These are phyloP conservation scores for Habrosyne pyritoides DNA, from an alignment of 2,888 invertebrate genomes.

Conservation along the genomic window DNA sequence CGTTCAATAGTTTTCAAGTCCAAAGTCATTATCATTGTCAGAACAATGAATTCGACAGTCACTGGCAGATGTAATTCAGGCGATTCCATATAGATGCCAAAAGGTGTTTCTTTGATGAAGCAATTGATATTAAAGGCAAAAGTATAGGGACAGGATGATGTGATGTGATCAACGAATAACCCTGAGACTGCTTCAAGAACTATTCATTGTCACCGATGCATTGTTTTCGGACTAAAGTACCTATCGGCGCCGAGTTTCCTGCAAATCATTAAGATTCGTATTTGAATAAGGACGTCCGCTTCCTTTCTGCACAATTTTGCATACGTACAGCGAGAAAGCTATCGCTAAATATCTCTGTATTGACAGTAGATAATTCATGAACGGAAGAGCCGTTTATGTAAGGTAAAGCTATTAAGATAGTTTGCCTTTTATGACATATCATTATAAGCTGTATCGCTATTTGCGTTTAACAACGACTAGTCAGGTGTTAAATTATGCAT, in stretches of 20 bases:
- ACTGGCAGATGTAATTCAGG: not conserved
- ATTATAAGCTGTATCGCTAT: constrained; percentile 22
- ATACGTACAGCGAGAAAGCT: constrained; percentile 54
- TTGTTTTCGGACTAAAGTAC: constrained; percentile 54
- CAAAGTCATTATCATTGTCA: constrained; percentile 1
- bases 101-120: constrained; percentile 8
- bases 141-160: constrained; percentile 23
- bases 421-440: constrained; percentile 18
- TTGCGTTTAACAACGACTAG: constrained; percentile 11
- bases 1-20: not conserved
- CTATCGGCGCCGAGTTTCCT: constrained; percentile 63
- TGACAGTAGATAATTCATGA: constrained; percentile 42
- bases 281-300: constrained; percentile 72
- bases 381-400: constrained; percentile 53
- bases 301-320: constrained; percentile 66
- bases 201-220: constrained; percentile 47
- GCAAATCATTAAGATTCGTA: constrained; percentile 50
- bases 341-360: constrained; percentile 38
- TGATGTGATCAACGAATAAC: constrained; percentile 13
- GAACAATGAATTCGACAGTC: not conserved
- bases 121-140: not conserved
- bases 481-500: constrained; percentile 13
- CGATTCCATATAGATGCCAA: constrained; percentile 9
- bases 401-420: constrained; percentile 4
- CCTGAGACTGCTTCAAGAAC: constrained; percentile 13